Evolutionary conservation across 2,797 vertebrate species (phyloP).

Genomic region (Micrastur ruficollis): DNA sequence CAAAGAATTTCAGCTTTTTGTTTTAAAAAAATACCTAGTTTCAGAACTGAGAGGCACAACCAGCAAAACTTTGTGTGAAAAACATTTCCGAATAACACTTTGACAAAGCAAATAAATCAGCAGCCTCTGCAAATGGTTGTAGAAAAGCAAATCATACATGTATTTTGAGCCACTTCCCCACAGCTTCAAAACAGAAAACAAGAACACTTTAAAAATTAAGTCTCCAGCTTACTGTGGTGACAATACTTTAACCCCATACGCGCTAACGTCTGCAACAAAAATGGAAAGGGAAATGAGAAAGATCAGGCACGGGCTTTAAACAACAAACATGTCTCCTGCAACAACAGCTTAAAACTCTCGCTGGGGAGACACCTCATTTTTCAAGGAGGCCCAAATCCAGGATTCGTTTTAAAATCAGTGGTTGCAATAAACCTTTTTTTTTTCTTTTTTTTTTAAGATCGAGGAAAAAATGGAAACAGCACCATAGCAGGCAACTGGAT

Average conservation of each 20-base stretch:
- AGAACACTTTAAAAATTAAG: slow-evolving; percentile 45
- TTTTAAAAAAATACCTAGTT: not conserved
- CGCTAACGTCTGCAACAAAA: not conserved
- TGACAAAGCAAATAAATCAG: not conserved
- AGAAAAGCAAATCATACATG: not conserved
- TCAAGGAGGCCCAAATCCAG: not conserved
- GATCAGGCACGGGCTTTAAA: not conserved
- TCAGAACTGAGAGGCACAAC: not conserved
- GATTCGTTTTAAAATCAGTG: slow-evolving; percentile 31
- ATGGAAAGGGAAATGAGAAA: not conserved
- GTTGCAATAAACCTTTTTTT: slow-evolving; percentile 53
- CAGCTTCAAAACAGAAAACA: not conserved
- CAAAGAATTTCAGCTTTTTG: not conserved
- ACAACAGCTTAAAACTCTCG: slow-evolving; percentile 10
- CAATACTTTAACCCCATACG: slow-evolving; percentile 3
- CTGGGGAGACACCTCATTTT: slow-evolving; percentile 11
- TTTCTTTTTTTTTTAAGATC: not conserved
- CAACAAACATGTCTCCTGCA: slow-evolving; percentile 9
- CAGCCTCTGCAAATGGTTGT: not conserved
- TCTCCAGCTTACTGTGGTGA: not conserved
- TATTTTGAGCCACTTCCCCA: not conserved
- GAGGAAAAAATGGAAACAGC: not conserved
- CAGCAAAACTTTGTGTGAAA: not conserved
- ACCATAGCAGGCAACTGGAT: slow-evolving; percentile 36
- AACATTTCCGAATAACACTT: not conserved